These are phyloP conservation scores for Lapara coniferarum DNA, from an alignment of 2,888 invertebrate genomes.

Conservation along the genomic window DNA sequence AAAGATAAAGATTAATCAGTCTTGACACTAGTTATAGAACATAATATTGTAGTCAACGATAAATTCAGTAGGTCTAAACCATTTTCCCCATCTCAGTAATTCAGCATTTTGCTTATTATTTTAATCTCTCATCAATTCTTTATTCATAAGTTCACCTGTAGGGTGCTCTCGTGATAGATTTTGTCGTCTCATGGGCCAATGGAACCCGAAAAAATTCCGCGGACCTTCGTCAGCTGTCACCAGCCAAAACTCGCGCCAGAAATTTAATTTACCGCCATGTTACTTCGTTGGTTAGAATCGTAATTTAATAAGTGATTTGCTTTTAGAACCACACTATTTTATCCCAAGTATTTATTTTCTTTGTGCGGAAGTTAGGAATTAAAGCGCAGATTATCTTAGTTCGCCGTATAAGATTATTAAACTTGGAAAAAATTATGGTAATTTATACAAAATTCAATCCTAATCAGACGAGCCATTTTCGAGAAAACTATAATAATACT, in stretches of 20 bases:
- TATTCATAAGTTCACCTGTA: constrained; percentile 38
- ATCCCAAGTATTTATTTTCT: background rate
- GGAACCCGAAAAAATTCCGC: constrained; percentile 47
- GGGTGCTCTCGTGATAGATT: constrained; percentile 42
- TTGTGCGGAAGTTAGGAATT: background rate
- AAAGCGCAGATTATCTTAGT: background rate
- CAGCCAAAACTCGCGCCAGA: constrained; percentile 56
- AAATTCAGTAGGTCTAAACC: no score
- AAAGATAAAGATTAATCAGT: no score
- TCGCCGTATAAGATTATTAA: no score
- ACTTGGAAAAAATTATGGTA: no score
- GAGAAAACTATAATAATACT: no score
- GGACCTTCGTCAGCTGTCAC: constrained; percentile 74
- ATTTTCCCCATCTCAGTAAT: background rate
- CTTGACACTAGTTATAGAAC: no score
- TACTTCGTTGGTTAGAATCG: constrained; percentile 45
- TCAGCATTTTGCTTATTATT: constrained; percentile 18
- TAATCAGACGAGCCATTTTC: background rate
- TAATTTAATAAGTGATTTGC: constrained; percentile 54
- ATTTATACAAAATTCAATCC: no score
- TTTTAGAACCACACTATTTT: constrained; percentile 35
- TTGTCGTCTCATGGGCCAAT: constrained; percentile 33
- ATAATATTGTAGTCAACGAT: no score
- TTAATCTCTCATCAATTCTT: constrained; percentile 16
- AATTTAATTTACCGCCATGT: constrained; percentile 72